Evolutionary conservation across 2,888 invertebrate genomes (phyloP).

Genomic region (Nephrotoma guestfalica): DNA sequence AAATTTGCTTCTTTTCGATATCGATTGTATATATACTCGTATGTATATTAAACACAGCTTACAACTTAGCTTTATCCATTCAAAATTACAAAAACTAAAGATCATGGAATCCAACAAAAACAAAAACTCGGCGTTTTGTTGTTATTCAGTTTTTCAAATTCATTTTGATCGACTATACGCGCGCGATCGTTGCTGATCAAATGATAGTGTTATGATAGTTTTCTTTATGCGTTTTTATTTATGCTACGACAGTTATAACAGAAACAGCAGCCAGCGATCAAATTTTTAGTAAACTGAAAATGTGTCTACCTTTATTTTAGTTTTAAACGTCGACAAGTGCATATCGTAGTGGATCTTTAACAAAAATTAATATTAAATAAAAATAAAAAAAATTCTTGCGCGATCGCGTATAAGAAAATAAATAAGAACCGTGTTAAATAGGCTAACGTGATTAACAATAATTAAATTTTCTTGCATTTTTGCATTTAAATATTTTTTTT

Average conservation of each 20-base stretch:
- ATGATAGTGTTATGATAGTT: not conserved
- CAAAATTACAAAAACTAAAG: not conserved
- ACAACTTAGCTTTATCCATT: not conserved
- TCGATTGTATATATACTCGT: not conserved
- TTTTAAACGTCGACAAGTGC: not conserved
- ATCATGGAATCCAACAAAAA: not conserved
- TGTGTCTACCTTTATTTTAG: not conserved
- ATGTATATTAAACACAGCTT: not conserved
- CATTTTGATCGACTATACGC: not conserved
- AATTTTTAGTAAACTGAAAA: not conserved
- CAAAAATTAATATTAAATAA: not conserved
- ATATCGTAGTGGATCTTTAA: not conserved
- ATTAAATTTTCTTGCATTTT: not conserved
- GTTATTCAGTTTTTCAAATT: not conserved
- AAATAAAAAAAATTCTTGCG: not conserved
- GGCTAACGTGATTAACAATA: not conserved
- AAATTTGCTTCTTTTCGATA: not conserved
- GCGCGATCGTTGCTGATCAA: not conserved
- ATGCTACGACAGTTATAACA: not conserved
- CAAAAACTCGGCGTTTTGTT: not conserved
- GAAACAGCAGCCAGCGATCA: not conserved
- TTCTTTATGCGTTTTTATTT: not conserved
- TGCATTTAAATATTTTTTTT: not conserved
- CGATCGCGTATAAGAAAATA: not conserved
- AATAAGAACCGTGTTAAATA: not conserved